Evolutionary conservation across 37 sponge, comb jelly and placozoan genomes (phyloP), one percentile per base, ranked within the genome.

Genomic region (Halisarca cf. caerulea): DNA sequence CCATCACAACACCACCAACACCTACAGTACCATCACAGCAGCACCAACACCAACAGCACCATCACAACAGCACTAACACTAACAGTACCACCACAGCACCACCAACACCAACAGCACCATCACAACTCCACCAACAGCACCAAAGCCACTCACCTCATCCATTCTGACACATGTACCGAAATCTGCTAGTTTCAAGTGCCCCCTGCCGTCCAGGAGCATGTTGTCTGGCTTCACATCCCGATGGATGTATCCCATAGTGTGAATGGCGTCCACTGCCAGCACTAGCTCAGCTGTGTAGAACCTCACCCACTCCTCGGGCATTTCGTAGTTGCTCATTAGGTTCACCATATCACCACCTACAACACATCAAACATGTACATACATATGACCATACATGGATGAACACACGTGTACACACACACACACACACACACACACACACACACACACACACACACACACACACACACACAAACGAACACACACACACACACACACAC

Each of bases 221-320:
- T 99, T 99, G 83, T 99, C 99, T 27, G 99, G 99, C 80, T 99
- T 99, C 53, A 99, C 95, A 61, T 99, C 99, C 21, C 99, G 83
- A 73, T 97, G 99, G n/a, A 99, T 80, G 36, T 94, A 99, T 20
- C 99, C 99, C 82, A 99, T 77, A 20, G 58, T 45, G 85, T 99
- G 99, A 34, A 99, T 92, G 66, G 88, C 87, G 24, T 99, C 95
- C 45, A 99, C 75, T 1, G 99, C 97, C 41, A 96, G 81, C 8
- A 93, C 86, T 41, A 99, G 84, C 87, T 99, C 99, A 11, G 99
- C 97, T 0, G 80, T 85, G 77, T 99, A 99, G 86, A 99, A 99
- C 92, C 79, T 86, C 1, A 89, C 95, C 97, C 95, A 95, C 39
- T 94, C 88, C 79, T 99, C 96, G 9, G 99, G 91, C 21, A 99